phyloP scores from a whole-genome alignment of 2,888 invertebrate genomes.

The Spodoptera picta region DNA sequence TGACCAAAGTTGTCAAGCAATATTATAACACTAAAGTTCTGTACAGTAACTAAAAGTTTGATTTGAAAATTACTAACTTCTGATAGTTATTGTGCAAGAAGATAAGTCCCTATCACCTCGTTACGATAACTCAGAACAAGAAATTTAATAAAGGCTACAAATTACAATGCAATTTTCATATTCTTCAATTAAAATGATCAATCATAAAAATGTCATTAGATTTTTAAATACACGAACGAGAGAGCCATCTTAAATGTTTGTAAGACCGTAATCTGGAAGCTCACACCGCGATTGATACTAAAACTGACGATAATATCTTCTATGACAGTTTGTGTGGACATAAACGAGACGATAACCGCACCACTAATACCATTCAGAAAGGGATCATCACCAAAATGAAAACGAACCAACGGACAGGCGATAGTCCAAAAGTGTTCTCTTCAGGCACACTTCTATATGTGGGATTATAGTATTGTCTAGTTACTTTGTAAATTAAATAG shows the following conservation, averaged over 20 bases:
- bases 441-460: background rate
- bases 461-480: too few relatives aligned
- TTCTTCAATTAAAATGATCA: background rate
- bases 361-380: conserved; percentile 48
- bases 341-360: conserved; percentile 58
- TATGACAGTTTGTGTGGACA: conserved; percentile 56
- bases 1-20: too few relatives aligned
- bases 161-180: too few relatives aligned
- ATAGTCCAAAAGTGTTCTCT: conserved; percentile 7
- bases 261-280: conserved; percentile 48
- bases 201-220: background rate
- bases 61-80: too few relatives aligned
- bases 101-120: too few relatives aligned
- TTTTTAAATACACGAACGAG: background rate
- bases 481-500: too few relatives aligned
- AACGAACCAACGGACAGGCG: conserved; percentile 16
- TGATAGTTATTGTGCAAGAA: too few relatives aligned
- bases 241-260: conserved; percentile 16
- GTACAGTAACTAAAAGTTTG: too few relatives aligned
- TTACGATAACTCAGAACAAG: too few relatives aligned
- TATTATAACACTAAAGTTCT: too few relatives aligned
- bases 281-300: conserved; percentile 55
- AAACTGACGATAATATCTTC: conserved; percentile 57
- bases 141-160: too few relatives aligned
- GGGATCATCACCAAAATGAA: conserved; percentile 41